A percentile compares a stretch with the other conserved stretches of the same genome.
phyloP scores from a whole-genome alignment of 92 coral and sea anemone genomes.

The Bergia sp. region DNA sequence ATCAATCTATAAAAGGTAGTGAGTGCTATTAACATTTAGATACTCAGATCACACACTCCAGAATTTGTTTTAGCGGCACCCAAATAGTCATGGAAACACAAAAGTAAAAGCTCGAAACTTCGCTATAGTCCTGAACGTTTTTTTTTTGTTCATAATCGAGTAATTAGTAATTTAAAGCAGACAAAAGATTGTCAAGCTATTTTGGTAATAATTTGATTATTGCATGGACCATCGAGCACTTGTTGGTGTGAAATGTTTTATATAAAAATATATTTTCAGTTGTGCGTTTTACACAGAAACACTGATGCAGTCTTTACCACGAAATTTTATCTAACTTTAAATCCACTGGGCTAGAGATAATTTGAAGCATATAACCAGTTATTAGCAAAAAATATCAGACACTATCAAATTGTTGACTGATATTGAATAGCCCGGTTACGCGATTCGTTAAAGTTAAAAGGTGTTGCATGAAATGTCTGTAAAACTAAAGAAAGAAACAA shows the following conservation, averaged over 20 bases:
- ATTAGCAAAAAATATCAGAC: no score
- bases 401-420: no score
- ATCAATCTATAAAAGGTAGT: background rate
- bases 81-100: background rate
- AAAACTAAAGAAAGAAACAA: no score
- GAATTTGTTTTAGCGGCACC: no score
- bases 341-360: background rate
- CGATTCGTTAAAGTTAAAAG: background rate
- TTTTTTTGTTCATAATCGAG: no score
- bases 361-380: background rate
- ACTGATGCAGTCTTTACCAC: background rate
- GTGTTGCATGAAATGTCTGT: background rate
- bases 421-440: background rate
- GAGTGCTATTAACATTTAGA: background rate
- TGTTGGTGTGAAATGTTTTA: background rate
- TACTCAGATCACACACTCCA: background rate
- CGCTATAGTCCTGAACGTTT: background rate
- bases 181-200: no score
- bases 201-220: no score
- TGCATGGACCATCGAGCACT: background rate
- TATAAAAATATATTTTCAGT: no score
- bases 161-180: no score
- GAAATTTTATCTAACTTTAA: no score
- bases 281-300: no score
- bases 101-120: background rate